Conservation (phyloP, 2,797 vertebrate species). For the Leucoraja ocellata region DNA sequence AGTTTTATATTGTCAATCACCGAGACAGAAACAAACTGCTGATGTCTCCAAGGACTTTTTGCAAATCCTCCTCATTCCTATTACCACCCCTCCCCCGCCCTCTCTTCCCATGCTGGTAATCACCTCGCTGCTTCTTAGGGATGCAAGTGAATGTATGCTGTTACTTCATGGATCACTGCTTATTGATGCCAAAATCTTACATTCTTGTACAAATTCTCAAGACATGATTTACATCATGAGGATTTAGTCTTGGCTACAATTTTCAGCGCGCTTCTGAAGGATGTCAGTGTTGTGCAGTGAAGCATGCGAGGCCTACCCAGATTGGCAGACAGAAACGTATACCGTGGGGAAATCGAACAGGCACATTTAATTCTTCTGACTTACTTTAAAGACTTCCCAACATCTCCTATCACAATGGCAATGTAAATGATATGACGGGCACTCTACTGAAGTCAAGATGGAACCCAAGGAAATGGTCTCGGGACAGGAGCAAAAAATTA, state of each 20-base stretch:
- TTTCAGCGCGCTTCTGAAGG: not conserved
- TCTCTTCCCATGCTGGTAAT: not conserved
- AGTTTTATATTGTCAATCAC: constrained; percentile 23
- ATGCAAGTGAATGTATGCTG: not conserved
- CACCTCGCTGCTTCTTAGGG: not conserved
- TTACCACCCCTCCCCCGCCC: not conserved
- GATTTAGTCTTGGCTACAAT: constrained; percentile 25
- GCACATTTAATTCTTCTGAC: constrained; percentile 2
- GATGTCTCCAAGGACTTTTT: constrained; percentile 22
- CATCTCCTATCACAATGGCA: not conserved
- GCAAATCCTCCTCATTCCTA: constrained; percentile 7
- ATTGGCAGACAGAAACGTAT: not conserved
- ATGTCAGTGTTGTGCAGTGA: constrained; percentile 28
- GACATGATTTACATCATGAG: constrained; percentile 34
- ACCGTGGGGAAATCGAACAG: constrained; percentile 3
- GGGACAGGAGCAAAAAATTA: no score
- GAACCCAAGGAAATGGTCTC: not conserved
- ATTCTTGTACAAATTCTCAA: constrained; percentile 33
- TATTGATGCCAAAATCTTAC: constrained; percentile 18
- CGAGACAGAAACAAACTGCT: constrained; percentile 4
- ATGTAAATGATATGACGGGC: not conserved
- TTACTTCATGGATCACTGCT: not conserved
- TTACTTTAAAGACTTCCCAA: constrained; percentile 9
- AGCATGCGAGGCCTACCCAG: not conserved
- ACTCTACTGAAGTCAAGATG: no score